Evolutionary conservation across 2,888 invertebrate genomes (phyloP), one percentile per base, ranked within the genome.

Genomic region (Tipula lateralis): DNA sequence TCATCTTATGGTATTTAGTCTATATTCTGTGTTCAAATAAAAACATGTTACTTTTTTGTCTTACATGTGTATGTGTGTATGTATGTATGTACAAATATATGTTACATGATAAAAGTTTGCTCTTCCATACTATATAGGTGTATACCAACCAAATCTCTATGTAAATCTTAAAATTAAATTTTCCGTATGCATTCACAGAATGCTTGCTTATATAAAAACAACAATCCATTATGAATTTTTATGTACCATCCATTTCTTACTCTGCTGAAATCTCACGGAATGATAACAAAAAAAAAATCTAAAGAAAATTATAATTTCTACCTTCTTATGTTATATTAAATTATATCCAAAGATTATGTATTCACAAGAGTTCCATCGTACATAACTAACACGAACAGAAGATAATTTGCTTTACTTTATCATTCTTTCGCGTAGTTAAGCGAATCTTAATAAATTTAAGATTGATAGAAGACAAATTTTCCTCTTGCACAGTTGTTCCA

Each of bases 371-470:
- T 66, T 9, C 24, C 24, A 24, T 24, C 66, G 24, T 66, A 24
- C 66, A 66, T 66, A 66, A 66, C 66, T 24, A 66, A 66, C 66
- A 66, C 66, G 66, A 66, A 24, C 66, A 66, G 66, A 12, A 66
- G 66, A 66, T 66, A 66, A 66, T 66, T 66, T 66, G 19, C 19
- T 66, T 66, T 66, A 66, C 66, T 66, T 66, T 66, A 66, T 66
- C 66, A 66, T 66, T 24, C 66, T 66, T 66, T 66, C 66, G 66
- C 66, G 24, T 66, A 66, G 66, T 66, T 66, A 66, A 66, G 24
- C 66, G 66, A 66, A 66, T 66, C 66, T 66, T 66, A 66, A 66
- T 66, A 66, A 66, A 66, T 66, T 66, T 66, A 66, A 66, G 66
- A 66, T 66, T 66, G 66, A 66, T 66, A 66, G 66, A 66, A 24